Evolutionary conservation across 2,888 invertebrate genomes (phyloP).

Genomic region (Ormia ochracea): DNA sequence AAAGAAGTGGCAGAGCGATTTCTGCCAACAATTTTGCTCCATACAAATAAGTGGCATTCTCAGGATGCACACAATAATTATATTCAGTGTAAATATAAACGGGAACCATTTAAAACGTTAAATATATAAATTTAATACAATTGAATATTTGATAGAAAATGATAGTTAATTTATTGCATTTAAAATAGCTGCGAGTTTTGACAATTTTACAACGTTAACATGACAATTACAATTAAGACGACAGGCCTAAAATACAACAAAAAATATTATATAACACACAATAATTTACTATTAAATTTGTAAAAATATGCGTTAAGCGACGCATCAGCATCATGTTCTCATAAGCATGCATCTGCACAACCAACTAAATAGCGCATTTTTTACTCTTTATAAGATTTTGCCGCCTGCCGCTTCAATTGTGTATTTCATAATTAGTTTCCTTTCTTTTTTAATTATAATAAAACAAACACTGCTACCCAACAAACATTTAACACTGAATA

Average conservation of each 20-base stretch:
- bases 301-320: too few relatives aligned
- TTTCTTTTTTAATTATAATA: not conserved
- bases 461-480: not conserved
- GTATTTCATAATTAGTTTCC: not conserved
- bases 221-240: not conserved
- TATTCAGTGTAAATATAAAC: not conserved
- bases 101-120: not conserved
- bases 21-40: too few relatives aligned
- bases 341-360: too few relatives aligned
- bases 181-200: constrained; percentile 34
- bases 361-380: not conserved
- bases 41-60: not conserved
- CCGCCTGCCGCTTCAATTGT: not conserved
- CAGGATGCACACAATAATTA: not conserved
- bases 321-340: too few relatives aligned
- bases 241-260: not conserved
- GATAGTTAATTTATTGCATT: constrained; percentile 15
- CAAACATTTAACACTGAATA: not conserved
- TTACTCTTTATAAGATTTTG: not conserved
- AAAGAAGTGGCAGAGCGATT: too few relatives aligned
- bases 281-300: too few relatives aligned
- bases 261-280: not conserved
- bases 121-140: not conserved
- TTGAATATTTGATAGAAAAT: not conserved
- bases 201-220: constrained; percentile 12